Percentiles rank a stretch among this genome's conserved stretches.
Evolutionary conservation across 2,113 vertebrate genomes (phyloP).

Genomic region (Sylvietta virens): DNA sequence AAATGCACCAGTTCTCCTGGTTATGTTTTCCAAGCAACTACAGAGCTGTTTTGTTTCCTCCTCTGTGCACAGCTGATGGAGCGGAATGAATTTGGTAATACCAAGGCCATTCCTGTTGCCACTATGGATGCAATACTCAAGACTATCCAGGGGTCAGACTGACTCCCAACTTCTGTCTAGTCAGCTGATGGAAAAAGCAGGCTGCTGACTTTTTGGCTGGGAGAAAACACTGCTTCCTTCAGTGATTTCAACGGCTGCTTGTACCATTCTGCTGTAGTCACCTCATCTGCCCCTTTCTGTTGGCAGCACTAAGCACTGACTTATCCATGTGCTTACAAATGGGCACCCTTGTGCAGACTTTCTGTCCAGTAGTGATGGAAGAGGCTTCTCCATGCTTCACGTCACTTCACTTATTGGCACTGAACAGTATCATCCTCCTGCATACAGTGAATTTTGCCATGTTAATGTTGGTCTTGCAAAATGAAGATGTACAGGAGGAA

Average conservation of each 20-base stretch:
- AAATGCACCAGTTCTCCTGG: neutral
- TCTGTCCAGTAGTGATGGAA: neutral
- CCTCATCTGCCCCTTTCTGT: constrained; percentile 16
- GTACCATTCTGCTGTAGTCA: neutral
- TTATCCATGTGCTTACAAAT: constrained; percentile 10
- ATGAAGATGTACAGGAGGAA: neutral
- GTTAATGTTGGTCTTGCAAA: neutral
- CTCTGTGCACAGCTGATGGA: neutral
- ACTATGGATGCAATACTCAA: neutral
- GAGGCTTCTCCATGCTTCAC: neutral
- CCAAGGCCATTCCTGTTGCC: neutral
- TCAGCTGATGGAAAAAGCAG: constrained; percentile 4
- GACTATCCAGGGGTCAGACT: neutral
- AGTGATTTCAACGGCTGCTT: neutral
- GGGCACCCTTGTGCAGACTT: neutral
- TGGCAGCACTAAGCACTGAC: constrained; percentile 13
- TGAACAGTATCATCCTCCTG: neutral
- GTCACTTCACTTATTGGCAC: neutral
- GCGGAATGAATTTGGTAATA: neutral
- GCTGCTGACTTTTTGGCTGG: constrained; percentile 11
- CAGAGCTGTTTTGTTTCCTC: neutral
- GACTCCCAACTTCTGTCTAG: neutral
- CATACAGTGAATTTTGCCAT: neutral
- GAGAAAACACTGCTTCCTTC: constrained; percentile 20
- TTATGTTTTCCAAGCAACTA: neutral